Percentiles rank a stretch among this genome's conserved stretches.
phyloP scores from a whole-genome alignment of 2,113 vertebrate genomes.

The Clupea harengus region DNA sequence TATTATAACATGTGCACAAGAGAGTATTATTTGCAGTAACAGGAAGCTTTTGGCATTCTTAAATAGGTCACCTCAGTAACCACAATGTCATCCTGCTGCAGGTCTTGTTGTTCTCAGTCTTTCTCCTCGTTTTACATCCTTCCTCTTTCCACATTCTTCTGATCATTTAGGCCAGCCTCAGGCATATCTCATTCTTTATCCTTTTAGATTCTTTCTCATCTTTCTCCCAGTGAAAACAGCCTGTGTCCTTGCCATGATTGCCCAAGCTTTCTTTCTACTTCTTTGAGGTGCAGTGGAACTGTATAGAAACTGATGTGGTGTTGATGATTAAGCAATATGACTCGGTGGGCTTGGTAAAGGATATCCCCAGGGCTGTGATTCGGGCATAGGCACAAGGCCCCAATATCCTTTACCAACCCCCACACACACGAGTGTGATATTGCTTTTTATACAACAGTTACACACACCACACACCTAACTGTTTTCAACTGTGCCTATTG shows the following conservation, averaged over 20 bases:
- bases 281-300: not conserved
- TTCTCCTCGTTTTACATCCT: not conserved
- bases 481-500: not conserved
- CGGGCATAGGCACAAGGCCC: too few relatives aligned
- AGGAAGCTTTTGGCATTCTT: not conserved
- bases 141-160: not conserved
- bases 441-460: too few relatives aligned
- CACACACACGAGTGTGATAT: too few relatives aligned
- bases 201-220: not conserved
- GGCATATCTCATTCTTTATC: not conserved
- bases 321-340: not conserved
- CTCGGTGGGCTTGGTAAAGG: too few relatives aligned
- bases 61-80: not conserved
- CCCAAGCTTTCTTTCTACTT: not conserved
- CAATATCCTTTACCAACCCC: too few relatives aligned
- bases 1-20: not conserved
- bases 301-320: not conserved
- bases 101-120: not conserved
- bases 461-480: too few relatives aligned
- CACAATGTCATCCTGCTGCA: constrained; percentile 11
- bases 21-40: not conserved
- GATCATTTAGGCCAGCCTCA: not conserved
- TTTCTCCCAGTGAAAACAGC: not conserved
- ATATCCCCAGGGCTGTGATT: too few relatives aligned
- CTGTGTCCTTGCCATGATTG: not conserved